phyloP scores from a whole-genome alignment of 2,888 invertebrate species.

The Pocota personata region DNA sequence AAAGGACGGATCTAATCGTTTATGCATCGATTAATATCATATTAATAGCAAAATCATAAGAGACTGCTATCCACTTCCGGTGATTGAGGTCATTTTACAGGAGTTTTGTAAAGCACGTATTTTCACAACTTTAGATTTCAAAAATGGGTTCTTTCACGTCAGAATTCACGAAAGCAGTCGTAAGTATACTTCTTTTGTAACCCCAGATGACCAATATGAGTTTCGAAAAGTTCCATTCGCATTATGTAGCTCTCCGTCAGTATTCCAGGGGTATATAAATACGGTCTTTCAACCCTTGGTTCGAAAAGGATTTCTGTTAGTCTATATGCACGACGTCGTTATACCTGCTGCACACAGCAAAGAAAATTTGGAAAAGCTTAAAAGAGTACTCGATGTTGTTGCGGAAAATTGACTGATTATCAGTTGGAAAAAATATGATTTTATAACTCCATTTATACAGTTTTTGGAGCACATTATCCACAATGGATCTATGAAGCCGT shows the following conservation, averaged over 20 bases:
- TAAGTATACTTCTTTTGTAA: conserved; percentile 51
- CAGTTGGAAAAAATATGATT: too few relatives aligned
- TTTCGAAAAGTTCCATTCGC: conserved; percentile 26
- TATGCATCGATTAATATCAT: conserved; percentile 74
- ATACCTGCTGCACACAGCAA: too few relatives aligned
- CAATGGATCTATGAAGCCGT: conserved; percentile 61
- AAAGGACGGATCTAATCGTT: conserved; percentile 53
- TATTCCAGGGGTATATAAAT: conserved; percentile 14
- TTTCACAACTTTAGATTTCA: conserved; percentile 46
- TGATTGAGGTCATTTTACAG: conserved; percentile 54
- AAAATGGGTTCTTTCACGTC: conserved; percentile 53
- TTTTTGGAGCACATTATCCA: too few relatives aligned
- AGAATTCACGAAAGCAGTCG: conserved; percentile 21
- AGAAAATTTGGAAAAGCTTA: too few relatives aligned
- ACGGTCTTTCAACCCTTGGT: conserved; percentile 74
- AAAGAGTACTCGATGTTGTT: too few relatives aligned
- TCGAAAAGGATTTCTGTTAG: conserved; percentile 10
- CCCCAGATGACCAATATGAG: conserved; percentile 30
- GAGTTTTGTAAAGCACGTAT: conserved; percentile 14
- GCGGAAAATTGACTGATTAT: background rate
- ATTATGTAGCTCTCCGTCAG: conserved; percentile 12
- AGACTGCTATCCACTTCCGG: conserved; percentile 23
- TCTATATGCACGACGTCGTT: too few relatives aligned
- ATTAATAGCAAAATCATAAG: conserved; percentile 22
- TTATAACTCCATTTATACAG: too few relatives aligned